These are phyloP conservation scores for Esox masquinongy DNA, from an alignment of 2,797 vertebrate species.

Conservation along the genomic window DNA sequence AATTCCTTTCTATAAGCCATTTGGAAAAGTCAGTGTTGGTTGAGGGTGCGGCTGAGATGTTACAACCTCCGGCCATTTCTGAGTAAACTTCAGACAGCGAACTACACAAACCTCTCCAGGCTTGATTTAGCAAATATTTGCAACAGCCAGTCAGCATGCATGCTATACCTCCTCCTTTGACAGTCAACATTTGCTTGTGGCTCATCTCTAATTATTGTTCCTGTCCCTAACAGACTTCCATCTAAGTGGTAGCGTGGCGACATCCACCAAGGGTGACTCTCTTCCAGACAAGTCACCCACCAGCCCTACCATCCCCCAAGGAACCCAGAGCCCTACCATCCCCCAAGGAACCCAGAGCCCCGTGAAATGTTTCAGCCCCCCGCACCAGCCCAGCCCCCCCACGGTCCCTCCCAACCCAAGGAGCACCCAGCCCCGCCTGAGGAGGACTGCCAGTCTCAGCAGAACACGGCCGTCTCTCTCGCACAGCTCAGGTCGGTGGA, in stretches of 20 bases:
- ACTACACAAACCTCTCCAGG: too few relatives aligned
- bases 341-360: slow-evolving; percentile 59
- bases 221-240: slow-evolving; percentile 61
- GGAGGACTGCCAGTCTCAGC: slow-evolving; percentile 77
- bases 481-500: slow-evolving; percentile 77
- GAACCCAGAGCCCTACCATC: slow-evolving; percentile 62
- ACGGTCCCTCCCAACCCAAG: slow-evolving; percentile 65
- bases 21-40: too few relatives aligned
- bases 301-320: slow-evolving; percentile 63
- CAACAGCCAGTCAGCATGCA: too few relatives aligned
- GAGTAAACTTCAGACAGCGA: too few relatives aligned
- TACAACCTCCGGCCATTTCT: too few relatives aligned
- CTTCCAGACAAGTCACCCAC: slow-evolving; percentile 60
- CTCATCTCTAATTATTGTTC: slow-evolving; percentile 5
- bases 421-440: slow-evolving; percentile 59
- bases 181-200: not conserved
- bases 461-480: slow-evolving; percentile 68
- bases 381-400: slow-evolving; percentile 76
- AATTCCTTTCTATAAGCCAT: too few relatives aligned
- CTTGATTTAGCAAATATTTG: too few relatives aligned
- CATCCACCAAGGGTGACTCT: slow-evolving; percentile 51
- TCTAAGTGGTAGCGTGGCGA: slow-evolving; percentile 63
- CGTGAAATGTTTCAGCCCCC: slow-evolving; percentile 59
- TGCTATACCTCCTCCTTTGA: not conserved
- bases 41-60: too few relatives aligned